These are phyloP conservation scores for Stichodactyla helianthus DNA, from an alignment of 64 coral and sea anemone genomes.

Conservation along the genomic window DNA sequence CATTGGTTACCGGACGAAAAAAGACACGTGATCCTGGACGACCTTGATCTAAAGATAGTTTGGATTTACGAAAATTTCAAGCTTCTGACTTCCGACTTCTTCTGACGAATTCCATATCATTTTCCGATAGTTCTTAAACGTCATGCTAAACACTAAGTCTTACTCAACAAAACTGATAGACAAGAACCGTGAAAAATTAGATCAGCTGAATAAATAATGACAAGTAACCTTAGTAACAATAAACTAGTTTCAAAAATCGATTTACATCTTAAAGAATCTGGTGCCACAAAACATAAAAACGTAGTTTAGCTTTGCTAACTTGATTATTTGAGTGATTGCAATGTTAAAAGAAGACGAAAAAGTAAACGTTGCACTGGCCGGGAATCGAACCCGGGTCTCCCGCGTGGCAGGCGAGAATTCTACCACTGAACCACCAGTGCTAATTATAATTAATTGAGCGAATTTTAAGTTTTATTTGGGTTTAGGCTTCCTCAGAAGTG, in stretches of 20 bases:
- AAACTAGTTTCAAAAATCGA: background rate
- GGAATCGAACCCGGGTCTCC: slow-evolving; percentile 24
- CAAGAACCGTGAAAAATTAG: background rate
- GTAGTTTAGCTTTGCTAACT: background rate
- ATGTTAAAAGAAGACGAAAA: background rate
- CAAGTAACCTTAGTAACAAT: background rate
- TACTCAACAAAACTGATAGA: background rate
- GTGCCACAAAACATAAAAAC: background rate
- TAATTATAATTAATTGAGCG: background rate
- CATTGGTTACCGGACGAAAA: too few species aligned
- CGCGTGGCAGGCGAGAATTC: slow-evolving; percentile 16
- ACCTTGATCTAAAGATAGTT: too few species aligned
- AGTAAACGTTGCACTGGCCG: background rate
- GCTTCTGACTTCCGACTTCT: too few species aligned
- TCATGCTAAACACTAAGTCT: background rate
- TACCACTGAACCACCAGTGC: background rate
- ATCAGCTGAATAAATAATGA: background rate
- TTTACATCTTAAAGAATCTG: background rate
- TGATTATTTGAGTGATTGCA: background rate
- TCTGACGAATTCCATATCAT: too few species aligned
- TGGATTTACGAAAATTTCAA: too few species aligned
- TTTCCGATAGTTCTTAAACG: too few species aligned
- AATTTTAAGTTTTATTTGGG: background rate
- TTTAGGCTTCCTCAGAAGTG: background rate
- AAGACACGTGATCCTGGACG: too few species aligned